These are phyloP conservation scores for Homarus americanus DNA, from an alignment of 1,140 invertebrate genomes.

Conservation along the genomic window DNA sequence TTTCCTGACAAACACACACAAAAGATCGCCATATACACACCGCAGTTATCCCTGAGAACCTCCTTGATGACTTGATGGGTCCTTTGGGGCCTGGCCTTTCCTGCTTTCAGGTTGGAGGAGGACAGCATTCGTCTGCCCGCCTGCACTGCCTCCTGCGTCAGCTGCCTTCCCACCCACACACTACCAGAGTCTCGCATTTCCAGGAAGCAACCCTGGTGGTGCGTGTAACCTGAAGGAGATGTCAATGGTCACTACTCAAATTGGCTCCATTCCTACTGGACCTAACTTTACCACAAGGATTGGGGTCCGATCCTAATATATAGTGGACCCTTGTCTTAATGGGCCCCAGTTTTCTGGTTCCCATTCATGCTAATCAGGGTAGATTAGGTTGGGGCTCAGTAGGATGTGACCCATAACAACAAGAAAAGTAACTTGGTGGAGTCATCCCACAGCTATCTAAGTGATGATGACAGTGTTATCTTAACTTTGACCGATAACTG, in stretches of 20 bases:
- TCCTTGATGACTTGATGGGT: conserved; percentile 76
- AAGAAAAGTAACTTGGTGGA: too few species aligned
- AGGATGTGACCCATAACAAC: too few species aligned
- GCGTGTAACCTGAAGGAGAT: conserved; percentile 82
- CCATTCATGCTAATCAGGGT: too few species aligned
- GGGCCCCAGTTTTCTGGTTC: too few species aligned
- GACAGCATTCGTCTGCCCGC: conserved; percentile 77
- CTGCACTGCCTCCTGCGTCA: conserved; percentile 79
- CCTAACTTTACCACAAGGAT: not conserved
- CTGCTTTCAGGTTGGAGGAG: conserved; percentile 29
- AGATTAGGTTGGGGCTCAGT: too few species aligned
- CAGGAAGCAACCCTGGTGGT: conserved; percentile 86
- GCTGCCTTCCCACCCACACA: conserved; percentile 82
- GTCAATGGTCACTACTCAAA: too few species aligned
- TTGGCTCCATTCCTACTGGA: not conserved
- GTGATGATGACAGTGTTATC: too few species aligned
- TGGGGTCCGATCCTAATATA: too few species aligned
- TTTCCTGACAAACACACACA: too few species aligned
- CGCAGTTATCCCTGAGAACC: conserved; percentile 79
- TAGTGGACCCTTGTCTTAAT: not conserved
- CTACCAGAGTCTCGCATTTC: conserved; percentile 84
- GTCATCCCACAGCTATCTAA: too few species aligned
- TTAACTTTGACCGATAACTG: too few species aligned
- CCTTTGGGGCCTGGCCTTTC: not conserved
- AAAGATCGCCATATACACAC: too few species aligned